Evolutionary conservation across 2,113 vertebrate genomes (phyloP), one percentile per base, ranked within the genome.

Genomic region (Toxotes chatareus): DNA sequence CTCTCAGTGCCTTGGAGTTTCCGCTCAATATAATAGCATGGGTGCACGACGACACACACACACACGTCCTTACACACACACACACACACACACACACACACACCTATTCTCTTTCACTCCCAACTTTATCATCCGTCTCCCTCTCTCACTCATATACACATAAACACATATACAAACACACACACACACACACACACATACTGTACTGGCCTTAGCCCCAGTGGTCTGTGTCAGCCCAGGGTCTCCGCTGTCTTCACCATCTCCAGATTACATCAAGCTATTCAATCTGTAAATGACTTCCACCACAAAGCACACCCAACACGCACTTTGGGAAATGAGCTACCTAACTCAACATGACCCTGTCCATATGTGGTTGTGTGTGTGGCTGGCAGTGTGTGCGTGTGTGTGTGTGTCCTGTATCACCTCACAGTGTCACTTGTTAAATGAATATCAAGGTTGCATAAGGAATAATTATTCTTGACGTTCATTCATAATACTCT

Each of bases 281-380:
- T 93, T 92, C 93, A 93, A 91, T 94, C 90, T 90, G 82, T 93
- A 92, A 95, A 93, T 93, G 92, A 93, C 92, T 92, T 91, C 85
- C 86, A 90, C 81, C 90, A 87, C 86, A 91, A 90, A 91, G 90
- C 88, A 88, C 91, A 91, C 84, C 82, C 93, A 91, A 88, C 91
- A 84, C 87, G 89, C 93, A 94, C 93, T 95, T 89, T 94, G 91
- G 91, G 89, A 94, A 92, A 94, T 93, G 92, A 94, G 92, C 91
- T 93, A 56, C 88, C 88, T 92, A 91, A 92, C 90, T 91, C 88
- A 86, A 91, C 88, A 86, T 91, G 90, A 92, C 92, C 90, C 93
- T 87, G 75, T 87, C 79, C 84, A 78, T 85, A 82, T 91, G 84
- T 87, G 79, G 79, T 68, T 74, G 49, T 56, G 73, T 79, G 49